Percentiles rank a stretch among this genome's conserved stretches.
Evolutionary conservation across 2,797 vertebrate genomes (phyloP).

Genomic region (Oreonectes daqikongensis): DNA sequence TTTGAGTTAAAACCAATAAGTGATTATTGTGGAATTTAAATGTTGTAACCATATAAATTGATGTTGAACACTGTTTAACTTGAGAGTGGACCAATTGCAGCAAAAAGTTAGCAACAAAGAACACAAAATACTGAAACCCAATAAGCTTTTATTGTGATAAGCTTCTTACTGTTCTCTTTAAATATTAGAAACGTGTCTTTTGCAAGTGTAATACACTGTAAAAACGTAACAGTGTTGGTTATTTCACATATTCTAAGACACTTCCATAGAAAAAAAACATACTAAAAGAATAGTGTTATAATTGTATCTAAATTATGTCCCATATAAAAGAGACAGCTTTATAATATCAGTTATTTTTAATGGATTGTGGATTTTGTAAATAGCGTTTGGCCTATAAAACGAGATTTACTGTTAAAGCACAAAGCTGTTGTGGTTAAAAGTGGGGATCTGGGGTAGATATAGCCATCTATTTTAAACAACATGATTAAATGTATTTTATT

Average conservation of each 20-base stretch:
- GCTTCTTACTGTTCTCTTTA: not conserved
- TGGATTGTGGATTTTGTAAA: conserved; percentile 7
- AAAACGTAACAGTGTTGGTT: conserved; percentile 18
- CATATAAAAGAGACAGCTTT: conserved; percentile 24
- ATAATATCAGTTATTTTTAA: not conserved
- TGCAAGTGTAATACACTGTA: conserved; percentile 8
- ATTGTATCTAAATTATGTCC: not conserved
- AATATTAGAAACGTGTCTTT: conserved; percentile 22
- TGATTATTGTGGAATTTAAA: conserved; percentile 10
- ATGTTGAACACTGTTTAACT: conserved; percentile 5
- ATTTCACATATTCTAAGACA: conserved; percentile 4
- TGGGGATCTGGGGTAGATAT: conserved; percentile 2
- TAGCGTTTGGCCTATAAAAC: conserved; percentile 23
- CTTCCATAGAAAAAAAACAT: not conserved
- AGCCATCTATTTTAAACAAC: conserved; percentile 4
- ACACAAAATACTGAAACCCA: not conserved
- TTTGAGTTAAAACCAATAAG: conserved; percentile 5
- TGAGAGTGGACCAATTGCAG: conserved; percentile 12
- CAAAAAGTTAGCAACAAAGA: conserved; percentile 15
- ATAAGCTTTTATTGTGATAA: too few relatives aligned
- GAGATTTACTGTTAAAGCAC: not conserved
- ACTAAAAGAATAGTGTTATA: not conserved
- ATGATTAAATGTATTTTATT: conserved; percentile 29
- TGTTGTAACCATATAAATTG: not conserved
- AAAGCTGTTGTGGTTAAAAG: conserved; percentile 17